Evolutionary conservation across 1,140 invertebrate genomes (phyloP).

Genomic region (Elysia chlorotica): DNA sequence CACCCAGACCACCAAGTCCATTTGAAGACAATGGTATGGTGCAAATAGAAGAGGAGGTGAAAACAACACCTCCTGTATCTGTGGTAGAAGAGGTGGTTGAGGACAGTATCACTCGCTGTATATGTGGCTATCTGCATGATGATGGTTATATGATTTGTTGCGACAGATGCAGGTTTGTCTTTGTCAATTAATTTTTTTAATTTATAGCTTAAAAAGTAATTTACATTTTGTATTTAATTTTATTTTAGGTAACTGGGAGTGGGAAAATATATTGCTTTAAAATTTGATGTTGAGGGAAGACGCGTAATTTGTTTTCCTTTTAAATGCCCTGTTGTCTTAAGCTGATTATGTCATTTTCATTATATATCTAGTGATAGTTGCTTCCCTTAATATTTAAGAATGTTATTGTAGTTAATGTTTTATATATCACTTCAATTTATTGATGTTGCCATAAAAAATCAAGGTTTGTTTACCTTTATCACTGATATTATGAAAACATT

Average conservation of each 20-base stretch:
- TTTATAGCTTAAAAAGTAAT: background rate
- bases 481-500: background rate
- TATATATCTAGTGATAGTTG: background rate
- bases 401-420: too few relatives aligned
- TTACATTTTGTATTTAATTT: too few relatives aligned
- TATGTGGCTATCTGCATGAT: constrained; percentile 93
- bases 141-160: constrained; percentile 99
- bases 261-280: too few relatives aligned
- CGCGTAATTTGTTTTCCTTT: too few relatives aligned
- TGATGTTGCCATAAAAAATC: too few relatives aligned
- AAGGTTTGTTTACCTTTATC: too few relatives aligned
- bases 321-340: too few relatives aligned
- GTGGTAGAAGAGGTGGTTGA: constrained; percentile 43
- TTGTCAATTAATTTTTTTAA: background rate
- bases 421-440: too few relatives aligned
- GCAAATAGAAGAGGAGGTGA: constrained; percentile 47
- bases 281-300: too few relatives aligned
- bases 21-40: constrained; percentile 32
- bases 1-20: constrained; percentile 45
- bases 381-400: too few relatives aligned
- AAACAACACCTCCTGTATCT: constrained; percentile 37
- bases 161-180: constrained; percentile 77
- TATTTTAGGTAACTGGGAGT: too few relatives aligned
- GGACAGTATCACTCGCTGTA: constrained; percentile 87
- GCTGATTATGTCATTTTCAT: background rate